These are phyloP conservation scores for Probosciger aterrimus DNA, from an alignment of 2,113 vertebrate genomes.

Conservation along the genomic window DNA sequence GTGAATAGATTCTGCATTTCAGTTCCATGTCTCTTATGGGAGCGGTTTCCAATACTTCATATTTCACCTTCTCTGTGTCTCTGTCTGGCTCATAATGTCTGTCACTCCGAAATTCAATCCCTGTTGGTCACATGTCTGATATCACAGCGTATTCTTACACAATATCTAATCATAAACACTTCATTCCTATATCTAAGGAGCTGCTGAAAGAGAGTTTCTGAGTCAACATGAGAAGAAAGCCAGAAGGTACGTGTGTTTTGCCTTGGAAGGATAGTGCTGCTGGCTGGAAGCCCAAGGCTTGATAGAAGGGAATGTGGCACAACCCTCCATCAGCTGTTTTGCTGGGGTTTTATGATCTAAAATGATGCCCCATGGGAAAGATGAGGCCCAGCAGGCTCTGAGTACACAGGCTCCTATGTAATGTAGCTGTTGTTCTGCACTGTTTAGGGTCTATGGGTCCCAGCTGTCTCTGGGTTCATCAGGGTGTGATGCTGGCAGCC, in stretches of 20 bases:
- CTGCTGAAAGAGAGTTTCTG: neutral
- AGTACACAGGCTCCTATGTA: neutral
- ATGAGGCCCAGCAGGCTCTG: neutral
- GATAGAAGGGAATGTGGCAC: neutral
- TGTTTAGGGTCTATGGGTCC: neutral
- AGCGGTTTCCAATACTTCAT: neutral
- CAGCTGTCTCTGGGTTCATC: neutral
- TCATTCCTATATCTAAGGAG: neutral
- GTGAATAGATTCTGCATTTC: constrained; percentile 21
- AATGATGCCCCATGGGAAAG: neutral
- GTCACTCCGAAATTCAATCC: neutral
- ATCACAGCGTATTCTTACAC: neutral
- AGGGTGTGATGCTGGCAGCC: neutral
- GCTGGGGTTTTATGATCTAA: neutral
- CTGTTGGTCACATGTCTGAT: neutral
- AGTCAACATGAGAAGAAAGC: neutral
- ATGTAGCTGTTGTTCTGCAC: neutral
- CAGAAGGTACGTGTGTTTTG: constrained; percentile 19
- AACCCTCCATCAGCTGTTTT: neutral
- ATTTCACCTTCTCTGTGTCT: neutral
- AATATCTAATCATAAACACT: neutral
- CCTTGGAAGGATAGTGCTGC: neutral
- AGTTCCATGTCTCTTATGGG: neutral
- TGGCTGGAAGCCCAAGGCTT: constrained; percentile 17
- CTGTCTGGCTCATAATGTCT: neutral